Base-by-base conservation (phyloP, 2,113 vertebrate genomes). In the Galbula dea region DNA sequence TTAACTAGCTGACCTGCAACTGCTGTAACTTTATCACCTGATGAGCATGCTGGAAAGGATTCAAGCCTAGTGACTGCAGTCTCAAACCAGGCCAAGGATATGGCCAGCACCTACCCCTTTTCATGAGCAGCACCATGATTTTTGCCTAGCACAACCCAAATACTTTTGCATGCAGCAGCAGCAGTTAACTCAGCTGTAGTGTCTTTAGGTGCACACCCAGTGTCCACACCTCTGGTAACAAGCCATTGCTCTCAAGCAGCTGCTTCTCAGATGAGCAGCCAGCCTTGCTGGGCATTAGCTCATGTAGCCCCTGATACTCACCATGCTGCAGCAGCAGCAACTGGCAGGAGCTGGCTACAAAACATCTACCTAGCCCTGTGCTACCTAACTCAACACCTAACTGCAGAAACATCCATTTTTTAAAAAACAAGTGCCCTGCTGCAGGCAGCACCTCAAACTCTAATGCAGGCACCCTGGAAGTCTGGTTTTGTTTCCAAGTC, bases 171-270 rank as follows among this genome's bases (percentile, higher is more conserved):
- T 32, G 54, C 67, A n/a, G 36, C 26, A 43, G 39, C 45, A 39
- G 41, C 24, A 34, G 43, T 3, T 27, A 48, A 21, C 18, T 30
- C 7, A 4, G 19, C 46, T 4, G n/a, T 0, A 11, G 34, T 1
- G 15, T 5, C 21, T 26, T 34, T 3, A 6, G 61, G 20, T 0
- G 1, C 24, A 1, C 6, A 11, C 9, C n/a, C 4, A 4, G 15
- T 1, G 30, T 1, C 49, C 39, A 22, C 5, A 2, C 23, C 41
- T 57, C 22, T 10, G 1, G 32, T 51, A 21, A 41, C 2, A 1
- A 37, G 55, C 27, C 11, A 12, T 7, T 23, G 55, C 48, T 29
- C 65, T 39, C 15, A 12, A 34, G 29, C 63, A 63, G 22, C 51
- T 45, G n/a, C 49, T 78, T 71, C 43, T 65, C 65, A 21, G 72